Evolutionary conservation across 2,888 invertebrate species (phyloP), one percentile per base, ranked within the genome.

Genomic region (Meliscaeva auricollis): DNA sequence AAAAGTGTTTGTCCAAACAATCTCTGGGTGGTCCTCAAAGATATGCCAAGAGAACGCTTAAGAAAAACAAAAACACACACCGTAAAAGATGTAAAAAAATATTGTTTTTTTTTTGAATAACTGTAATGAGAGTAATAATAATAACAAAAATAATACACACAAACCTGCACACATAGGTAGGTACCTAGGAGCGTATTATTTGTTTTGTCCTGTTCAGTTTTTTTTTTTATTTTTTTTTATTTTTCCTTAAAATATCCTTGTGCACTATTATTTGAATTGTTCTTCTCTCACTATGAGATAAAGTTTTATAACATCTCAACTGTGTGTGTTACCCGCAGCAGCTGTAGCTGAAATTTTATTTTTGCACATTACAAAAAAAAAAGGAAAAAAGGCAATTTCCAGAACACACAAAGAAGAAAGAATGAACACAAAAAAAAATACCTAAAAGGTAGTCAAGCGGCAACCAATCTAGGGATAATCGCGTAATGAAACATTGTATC

Each of bases 401-500:
- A 81, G 41, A 70, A 35, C 26, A 30, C 46, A 62, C 46, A 50
- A 44, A 76, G 17, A 50, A 26, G 7, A 56, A 68, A 48, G 41
- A 32, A 46, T 0, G 17, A 32, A 44, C n/a, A n/a, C 15, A 32
- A 56, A 41, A 35, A 60, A 62, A 60, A 20, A 17, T 44, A 22
- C 66, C 60, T 62, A 58, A 69, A 73, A 85, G 81, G 85, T 73
- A 81, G 76, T 81, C 76, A 73, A 80, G 84, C 80, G 64, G 72
- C 58, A 85, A 81, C 81, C 85, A 81, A 85, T 85, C 81, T 81
- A 81, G 56, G 85, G 85, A 85, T 85, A 81, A 85, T 85, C 85
- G 85, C 68, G 81, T 85, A 85, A 85, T 85, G 85, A 77, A 85
- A 85, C 85, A 85, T 81, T 85, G 66, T 84, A 75, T 79, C 84